Percentiles rank a stretch among this genome's conserved stretches.
Evolutionary conservation across 2,113 vertebrate genomes (phyloP).

Genomic region (Felis catus): DNA sequence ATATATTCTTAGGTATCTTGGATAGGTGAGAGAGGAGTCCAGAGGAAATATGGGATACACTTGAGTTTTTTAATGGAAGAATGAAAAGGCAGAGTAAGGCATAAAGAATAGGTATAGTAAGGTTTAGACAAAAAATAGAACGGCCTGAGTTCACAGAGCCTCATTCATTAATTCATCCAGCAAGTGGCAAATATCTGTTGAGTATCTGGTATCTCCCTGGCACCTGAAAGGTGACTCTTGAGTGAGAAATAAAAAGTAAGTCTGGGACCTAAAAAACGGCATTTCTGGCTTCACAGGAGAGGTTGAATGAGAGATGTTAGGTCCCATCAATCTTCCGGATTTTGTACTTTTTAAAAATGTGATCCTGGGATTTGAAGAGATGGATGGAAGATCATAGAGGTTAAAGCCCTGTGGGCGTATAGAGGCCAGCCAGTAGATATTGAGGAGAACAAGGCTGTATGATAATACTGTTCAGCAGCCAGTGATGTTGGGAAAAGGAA

Average conservation of each 20-base stretch:
- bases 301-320: neutral
- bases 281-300: neutral
- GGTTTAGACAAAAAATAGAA: neutral
- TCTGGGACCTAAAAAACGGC: neutral
- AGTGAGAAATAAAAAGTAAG: neutral
- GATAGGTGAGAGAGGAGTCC: neutral
- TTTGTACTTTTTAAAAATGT: neutral
- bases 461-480: neutral
- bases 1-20: neutral
- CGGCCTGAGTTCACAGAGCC: neutral
- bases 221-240: neutral
- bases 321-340: neutral
- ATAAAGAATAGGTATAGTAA: neutral
- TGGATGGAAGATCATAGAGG: neutral
- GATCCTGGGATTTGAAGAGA: conserved; percentile 9
- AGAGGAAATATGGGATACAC: neutral
- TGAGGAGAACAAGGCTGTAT: neutral
- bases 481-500: neutral
- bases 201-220: neutral
- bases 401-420: neutral
- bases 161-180: neutral
- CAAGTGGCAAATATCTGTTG: neutral
- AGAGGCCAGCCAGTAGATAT: neutral
- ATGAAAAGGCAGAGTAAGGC: conserved; percentile 16
- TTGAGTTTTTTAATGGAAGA: neutral